phyloP scores from a whole-genome alignment of 2,888 invertebrate genomes.

The Sesia bembeciformis region DNA sequence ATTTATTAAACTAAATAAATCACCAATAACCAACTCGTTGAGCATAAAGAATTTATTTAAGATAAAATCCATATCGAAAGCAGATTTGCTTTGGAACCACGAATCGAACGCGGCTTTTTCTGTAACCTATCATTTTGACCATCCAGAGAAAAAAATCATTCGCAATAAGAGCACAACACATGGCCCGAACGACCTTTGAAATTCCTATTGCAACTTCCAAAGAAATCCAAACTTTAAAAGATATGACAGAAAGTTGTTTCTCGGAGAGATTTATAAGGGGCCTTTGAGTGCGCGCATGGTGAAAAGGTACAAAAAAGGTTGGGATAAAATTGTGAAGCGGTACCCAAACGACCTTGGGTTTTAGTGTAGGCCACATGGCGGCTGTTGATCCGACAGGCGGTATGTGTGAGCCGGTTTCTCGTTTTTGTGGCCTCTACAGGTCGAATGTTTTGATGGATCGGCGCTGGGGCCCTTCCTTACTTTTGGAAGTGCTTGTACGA shows the following conservation, averaged over 20 bases:
- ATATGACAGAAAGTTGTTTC: constrained; percentile 19
- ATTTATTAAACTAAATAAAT: no score
- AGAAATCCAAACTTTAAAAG: constrained; percentile 14
- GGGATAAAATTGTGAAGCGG: constrained; percentile 57
- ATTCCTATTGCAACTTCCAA: constrained; percentile 33
- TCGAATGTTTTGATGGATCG: constrained; percentile 52
- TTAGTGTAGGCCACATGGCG: constrained; percentile 66
- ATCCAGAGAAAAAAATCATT: constrained; percentile 37
- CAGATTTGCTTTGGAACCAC: background rate
- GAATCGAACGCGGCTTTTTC: background rate
- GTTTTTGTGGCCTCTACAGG: constrained; percentile 44
- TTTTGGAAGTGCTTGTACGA: constrained; percentile 16
- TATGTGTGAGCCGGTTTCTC: constrained; percentile 42
- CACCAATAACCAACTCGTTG: no score
- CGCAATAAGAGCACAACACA: constrained; percentile 59
- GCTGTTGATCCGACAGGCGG: constrained; percentile 44
- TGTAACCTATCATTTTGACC: constrained; percentile 17
- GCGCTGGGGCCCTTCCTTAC: constrained; percentile 36
- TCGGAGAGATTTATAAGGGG: constrained; percentile 21
- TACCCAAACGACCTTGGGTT: constrained; percentile 66
- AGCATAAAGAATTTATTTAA: no score
- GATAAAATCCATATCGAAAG: background rate
- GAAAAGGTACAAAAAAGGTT: constrained; percentile 59
- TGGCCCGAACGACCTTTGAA: constrained; percentile 60
- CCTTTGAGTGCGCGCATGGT: constrained; percentile 29